Conservation (phyloP, 2,888 invertebrate genomes). For the Salpingus planirostris region DNA sequence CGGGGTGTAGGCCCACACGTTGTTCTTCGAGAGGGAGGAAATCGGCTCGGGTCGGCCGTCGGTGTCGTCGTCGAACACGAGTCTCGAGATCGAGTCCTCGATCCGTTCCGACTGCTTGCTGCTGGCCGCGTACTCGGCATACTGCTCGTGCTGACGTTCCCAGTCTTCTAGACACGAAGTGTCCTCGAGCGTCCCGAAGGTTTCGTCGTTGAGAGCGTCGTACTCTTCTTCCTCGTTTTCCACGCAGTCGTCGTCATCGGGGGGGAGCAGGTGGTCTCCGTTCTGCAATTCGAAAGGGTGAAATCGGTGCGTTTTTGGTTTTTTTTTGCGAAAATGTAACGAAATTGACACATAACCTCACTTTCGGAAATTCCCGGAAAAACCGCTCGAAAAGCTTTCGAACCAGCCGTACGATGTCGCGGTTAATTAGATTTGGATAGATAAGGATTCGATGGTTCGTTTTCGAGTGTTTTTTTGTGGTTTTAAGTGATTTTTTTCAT, state of each 20-base stretch:
- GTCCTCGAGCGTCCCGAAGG: constrained; percentile 67
- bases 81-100: constrained; percentile 31
- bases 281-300: no score
- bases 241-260: constrained; percentile 53
- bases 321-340: not conserved
- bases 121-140: constrained; percentile 52
- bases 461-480: no score
- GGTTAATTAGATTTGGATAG: no score
- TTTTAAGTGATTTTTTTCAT: not conserved
- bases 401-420: not conserved
- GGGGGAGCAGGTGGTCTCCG: constrained; percentile 30
- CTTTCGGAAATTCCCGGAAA: not conserved
- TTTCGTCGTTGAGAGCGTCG: constrained; percentile 87
- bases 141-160: constrained; percentile 64
- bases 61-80: constrained; percentile 26
- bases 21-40: constrained; percentile 19
- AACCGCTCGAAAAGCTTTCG: not conserved
- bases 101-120: constrained; percentile 35
- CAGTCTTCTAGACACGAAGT: constrained; percentile 49
- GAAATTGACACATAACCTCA: constrained; percentile 6
- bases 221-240: constrained; percentile 67
- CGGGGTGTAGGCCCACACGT: constrained; percentile 33
- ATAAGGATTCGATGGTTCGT: no score
- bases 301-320: not conserved
- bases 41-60: constrained; percentile 17